Conservation (phyloP, 2,797 vertebrate genomes). For the Microctenopoma steveboyesi region DNA sequence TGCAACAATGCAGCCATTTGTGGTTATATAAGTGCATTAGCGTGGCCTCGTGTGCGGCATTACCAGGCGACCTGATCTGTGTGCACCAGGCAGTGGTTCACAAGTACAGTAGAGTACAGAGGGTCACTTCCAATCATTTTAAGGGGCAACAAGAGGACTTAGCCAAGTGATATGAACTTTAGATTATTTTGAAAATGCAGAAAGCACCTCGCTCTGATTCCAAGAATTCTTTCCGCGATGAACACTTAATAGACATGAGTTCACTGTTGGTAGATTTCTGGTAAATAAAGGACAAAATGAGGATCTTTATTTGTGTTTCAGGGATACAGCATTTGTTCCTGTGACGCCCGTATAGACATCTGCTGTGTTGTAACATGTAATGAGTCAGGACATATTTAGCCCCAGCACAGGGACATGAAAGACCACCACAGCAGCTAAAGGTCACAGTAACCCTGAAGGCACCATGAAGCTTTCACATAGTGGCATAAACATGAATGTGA, state of each 20-base stretch:
- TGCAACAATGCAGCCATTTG: slow-evolving; percentile 72
- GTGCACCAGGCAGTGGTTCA: slow-evolving; percentile 29
- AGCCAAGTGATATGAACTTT: slow-evolving; percentile 22
- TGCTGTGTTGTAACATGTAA: slow-evolving; percentile 36
- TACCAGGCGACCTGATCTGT: slow-evolving; percentile 60
- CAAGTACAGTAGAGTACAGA: slow-evolving; percentile 36
- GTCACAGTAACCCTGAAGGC: slow-evolving; percentile 43
- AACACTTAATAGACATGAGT: slow-evolving; percentile 6
- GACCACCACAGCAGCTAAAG: slow-evolving; percentile 38
- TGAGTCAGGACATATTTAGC: slow-evolving; percentile 43
- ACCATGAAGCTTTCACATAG: neutral
- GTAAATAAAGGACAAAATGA: neutral
- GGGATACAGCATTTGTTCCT: neutral
- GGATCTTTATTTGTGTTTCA: neutral
- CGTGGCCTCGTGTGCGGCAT: slow-evolving; percentile 60
- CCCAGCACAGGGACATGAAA: slow-evolving; percentile 11
- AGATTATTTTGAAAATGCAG: slow-evolving; percentile 32
- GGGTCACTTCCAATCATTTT: slow-evolving; percentile 65
- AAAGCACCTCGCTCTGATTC: slow-evolving; percentile 7
- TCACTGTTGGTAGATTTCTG: slow-evolving; percentile 2
- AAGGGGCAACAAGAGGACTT: slow-evolving; percentile 45
- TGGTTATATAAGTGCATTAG: slow-evolving; percentile 76
- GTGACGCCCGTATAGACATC: slow-evolving; percentile 15
- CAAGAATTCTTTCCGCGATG: neutral
- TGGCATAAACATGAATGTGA: neutral